phyloP scores from a whole-genome alignment of 2,797 vertebrate species.

The Sebastes matsubarae region DNA sequence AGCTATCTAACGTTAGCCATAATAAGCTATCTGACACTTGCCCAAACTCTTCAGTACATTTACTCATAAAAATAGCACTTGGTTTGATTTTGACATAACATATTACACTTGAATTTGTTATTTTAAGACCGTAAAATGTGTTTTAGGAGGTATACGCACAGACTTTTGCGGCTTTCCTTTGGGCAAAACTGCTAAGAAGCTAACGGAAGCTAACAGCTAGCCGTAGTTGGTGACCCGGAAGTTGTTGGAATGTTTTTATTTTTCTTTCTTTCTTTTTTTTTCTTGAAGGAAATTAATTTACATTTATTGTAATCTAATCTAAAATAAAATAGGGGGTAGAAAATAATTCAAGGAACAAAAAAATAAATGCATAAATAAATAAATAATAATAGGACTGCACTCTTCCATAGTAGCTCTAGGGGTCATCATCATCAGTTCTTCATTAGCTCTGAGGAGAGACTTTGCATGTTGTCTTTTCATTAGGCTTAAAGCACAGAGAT shows the following conservation, averaged over 20 bases:
- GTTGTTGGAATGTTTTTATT: slow-evolving; percentile 22
- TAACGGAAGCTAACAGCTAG: background rate
- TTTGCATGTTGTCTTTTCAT: too few relatives aligned
- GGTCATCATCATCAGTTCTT: too few relatives aligned
- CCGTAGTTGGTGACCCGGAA: slow-evolving; percentile 62
- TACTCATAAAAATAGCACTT: background rate
- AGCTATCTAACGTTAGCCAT: slow-evolving; percentile 19
- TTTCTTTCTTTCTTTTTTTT: too few relatives aligned
- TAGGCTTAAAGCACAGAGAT: too few relatives aligned
- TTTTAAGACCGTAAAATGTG: background rate
- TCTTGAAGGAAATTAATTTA: too few relatives aligned
- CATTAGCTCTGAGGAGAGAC: too few relatives aligned
- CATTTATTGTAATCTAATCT: too few relatives aligned
- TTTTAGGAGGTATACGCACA: background rate
- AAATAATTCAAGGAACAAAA: too few relatives aligned
- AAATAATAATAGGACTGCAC: too few relatives aligned
- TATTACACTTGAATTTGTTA: background rate
- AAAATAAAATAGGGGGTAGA: too few relatives aligned
- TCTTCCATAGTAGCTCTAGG: too few relatives aligned
- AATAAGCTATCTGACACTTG: background rate
- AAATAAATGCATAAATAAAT: too few relatives aligned
- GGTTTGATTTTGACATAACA: background rate
- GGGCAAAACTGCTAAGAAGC: background rate
- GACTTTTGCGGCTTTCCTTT: background rate
- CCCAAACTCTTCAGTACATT: background rate